Percentiles rank a stretch among this genome's conserved stretches.
Evolutionary conservation across 2,113 vertebrate genomes (phyloP).

Genomic region (Dinomys branickii): DNA sequence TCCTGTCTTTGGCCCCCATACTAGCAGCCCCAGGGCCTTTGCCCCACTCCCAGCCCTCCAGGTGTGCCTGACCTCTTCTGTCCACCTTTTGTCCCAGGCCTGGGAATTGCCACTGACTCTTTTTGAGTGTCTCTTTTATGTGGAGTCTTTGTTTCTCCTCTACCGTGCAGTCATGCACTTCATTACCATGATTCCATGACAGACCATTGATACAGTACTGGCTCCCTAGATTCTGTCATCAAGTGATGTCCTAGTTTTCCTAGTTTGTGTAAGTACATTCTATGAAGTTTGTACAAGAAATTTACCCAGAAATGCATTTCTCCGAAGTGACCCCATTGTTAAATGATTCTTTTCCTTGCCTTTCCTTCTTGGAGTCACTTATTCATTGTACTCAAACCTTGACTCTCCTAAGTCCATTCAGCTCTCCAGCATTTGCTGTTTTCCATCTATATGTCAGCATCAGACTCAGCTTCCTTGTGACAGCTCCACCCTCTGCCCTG

Average conservation of each 20-base stretch:
- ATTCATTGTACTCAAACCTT: background rate
- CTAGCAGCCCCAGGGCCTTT: fast-evolving
- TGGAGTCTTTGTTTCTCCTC: background rate
- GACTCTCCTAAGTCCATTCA: background rate
- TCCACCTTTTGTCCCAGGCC: background rate
- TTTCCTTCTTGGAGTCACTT: background rate
- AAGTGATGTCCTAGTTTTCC: background rate
- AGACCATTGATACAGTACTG: background rate
- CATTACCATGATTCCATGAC: background rate
- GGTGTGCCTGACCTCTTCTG: background rate
- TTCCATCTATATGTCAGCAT: fast-evolving
- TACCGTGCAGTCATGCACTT: background rate
- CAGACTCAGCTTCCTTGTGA: background rate
- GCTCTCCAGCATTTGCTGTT: background rate
- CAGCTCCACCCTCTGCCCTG: background rate
- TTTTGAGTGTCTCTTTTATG: background rate
- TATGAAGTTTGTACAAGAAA: background rate
- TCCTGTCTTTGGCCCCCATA: background rate
- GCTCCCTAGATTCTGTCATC: background rate
- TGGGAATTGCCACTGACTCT: background rate
- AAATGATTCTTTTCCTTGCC: background rate
- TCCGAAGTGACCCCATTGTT: background rate
- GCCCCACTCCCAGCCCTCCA: too few species aligned
- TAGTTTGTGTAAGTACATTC: background rate
- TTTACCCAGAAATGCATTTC: background rate